phyloP scores from a whole-genome alignment of 23 tunicate genomes.

The Clavelina lepadiformis region DNA sequence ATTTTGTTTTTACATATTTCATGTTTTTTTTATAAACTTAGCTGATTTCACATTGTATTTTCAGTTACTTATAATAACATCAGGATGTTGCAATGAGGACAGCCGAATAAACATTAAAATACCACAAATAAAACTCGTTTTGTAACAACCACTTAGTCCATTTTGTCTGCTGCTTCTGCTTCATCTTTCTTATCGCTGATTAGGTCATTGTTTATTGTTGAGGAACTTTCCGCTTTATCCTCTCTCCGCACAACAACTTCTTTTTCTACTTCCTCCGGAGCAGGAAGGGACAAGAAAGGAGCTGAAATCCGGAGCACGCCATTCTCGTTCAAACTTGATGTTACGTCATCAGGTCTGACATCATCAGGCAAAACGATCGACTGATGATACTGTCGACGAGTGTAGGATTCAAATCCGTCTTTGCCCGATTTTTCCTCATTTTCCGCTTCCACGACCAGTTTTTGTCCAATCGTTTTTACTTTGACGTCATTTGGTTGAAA shows the following conservation, averaged over 20 bases:
- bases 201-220: no score
- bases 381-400: constrained; percentile 7
- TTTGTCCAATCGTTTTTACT: background rate
- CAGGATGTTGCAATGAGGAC: no score
- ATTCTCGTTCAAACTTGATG: constrained; percentile 8
- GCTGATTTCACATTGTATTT: no score
- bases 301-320: constrained; percentile 25
- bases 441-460: background rate
- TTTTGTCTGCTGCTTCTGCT: no score
- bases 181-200: no score
- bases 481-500: constrained; percentile 1
- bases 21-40: no score
- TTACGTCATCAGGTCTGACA: constrained; percentile 19
- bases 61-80: no score
- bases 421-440: background rate
- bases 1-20: no score
- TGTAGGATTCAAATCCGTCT: constrained; percentile 3
- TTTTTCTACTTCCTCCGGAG: constrained; percentile 13
- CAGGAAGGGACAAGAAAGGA: constrained; percentile 25
- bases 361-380: constrained; percentile 24
- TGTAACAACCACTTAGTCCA: no score
- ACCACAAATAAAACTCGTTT: no score
- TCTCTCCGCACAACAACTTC: constrained; percentile 1
- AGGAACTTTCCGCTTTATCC: constrained; percentile 14
- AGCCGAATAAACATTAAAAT: no score